Conservation (phyloP, 2,797 vertebrate species). For the Lophotriccus pileatus region DNA sequence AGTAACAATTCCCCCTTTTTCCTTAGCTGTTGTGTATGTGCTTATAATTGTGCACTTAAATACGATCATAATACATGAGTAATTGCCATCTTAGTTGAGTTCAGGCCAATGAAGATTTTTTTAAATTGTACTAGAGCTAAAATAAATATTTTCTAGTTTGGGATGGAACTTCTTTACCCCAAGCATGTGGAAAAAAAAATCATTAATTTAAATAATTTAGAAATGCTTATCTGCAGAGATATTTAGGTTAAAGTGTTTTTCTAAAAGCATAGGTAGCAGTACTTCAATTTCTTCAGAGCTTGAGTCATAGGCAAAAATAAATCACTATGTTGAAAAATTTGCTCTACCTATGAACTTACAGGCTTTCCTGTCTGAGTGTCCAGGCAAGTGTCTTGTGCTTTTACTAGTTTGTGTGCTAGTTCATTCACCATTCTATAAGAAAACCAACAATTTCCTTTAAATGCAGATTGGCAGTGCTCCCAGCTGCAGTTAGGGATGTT, state of each 20-base stretch:
- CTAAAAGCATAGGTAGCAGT: not conserved
- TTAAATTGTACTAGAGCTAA: not conserved
- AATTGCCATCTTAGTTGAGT: not conserved
- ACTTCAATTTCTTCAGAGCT: not conserved
- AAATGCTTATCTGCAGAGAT: not conserved
- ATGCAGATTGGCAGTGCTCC: not conserved
- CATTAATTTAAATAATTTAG: not conserved
- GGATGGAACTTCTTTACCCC: not conserved
- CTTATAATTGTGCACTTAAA: not conserved
- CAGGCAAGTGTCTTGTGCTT: not conserved
- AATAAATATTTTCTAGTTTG: not conserved
- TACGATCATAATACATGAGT: not conserved
- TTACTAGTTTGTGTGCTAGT: not conserved
- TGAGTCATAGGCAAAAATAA: not conserved
- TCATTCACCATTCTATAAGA: not conserved
- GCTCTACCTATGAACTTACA: accelerated
- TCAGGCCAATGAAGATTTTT: not conserved
- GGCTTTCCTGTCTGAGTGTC: not conserved
- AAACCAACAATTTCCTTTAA: not conserved
- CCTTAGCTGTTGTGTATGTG: not conserved
- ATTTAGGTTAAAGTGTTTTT: not conserved
- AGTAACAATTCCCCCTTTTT: not conserved
- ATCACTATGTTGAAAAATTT: not conserved
- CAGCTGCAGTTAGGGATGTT: not conserved
- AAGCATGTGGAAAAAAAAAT: not conserved